These are phyloP conservation scores for Halcyon badia DNA, from an alignment of 2,797 vertebrate genomes.

Conservation along the genomic window DNA sequence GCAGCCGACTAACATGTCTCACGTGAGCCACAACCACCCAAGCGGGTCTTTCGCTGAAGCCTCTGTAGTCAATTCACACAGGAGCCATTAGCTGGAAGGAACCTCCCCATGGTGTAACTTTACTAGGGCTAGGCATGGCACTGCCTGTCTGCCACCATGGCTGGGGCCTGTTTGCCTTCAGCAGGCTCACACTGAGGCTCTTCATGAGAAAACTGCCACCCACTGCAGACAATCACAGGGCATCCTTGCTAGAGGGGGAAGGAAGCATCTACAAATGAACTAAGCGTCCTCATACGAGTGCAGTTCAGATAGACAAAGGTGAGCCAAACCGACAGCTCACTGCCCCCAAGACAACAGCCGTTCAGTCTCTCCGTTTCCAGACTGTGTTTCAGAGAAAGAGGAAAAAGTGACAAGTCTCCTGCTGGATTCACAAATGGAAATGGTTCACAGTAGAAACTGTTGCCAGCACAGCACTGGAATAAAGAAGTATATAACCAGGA, in stretches of 20 bases:
- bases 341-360: neutral
- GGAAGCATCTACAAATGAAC: neutral
- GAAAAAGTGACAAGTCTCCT: neutral
- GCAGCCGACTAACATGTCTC: neutral
- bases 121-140: neutral
- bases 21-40: neutral
- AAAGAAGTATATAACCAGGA: neutral
- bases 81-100: neutral
- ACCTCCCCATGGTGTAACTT: neutral
- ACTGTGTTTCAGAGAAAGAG: neutral
- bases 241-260: neutral
- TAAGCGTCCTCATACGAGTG: neutral
- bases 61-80: neutral
- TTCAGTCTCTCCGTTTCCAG: neutral
- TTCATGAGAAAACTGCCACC: neutral
- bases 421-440: neutral
- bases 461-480: neutral
- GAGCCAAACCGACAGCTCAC: neutral
- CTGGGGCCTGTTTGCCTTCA: neutral
- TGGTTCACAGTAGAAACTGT: neutral
- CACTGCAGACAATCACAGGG: neutral
- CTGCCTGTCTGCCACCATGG: fast-evolving
- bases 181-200: neutral
- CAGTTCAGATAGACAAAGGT: neutral
- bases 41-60: neutral